phyloP scores from a whole-genome alignment of 2,113 vertebrate genomes.

The Strix aluco region DNA sequence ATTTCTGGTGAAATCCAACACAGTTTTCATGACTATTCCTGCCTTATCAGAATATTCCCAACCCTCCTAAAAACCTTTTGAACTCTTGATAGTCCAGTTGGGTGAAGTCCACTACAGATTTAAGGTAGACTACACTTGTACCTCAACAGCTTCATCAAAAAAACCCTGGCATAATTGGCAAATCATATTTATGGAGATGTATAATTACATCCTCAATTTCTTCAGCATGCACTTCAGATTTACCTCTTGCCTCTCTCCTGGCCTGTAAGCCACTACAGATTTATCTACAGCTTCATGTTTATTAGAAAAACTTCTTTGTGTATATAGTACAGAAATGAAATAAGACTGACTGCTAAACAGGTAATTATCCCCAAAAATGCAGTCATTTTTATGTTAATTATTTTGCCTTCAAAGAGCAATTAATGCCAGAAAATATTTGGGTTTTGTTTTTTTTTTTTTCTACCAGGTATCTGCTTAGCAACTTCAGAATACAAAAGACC shows the following conservation, averaged over 20 bases:
- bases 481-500: not conserved
- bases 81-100: not conserved
- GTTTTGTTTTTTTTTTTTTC: not conserved
- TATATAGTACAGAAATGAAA: not conserved
- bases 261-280: not conserved
- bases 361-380: not conserved
- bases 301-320: not conserved
- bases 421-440: not conserved
- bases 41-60: not conserved
- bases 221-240: not conserved
- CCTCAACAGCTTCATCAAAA: not conserved
- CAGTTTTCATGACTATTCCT: not conserved
- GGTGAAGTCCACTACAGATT: not conserved
- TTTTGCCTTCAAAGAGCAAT: not conserved
- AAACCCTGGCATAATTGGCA: not conserved
- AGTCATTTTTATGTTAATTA: not conserved
- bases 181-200: not conserved
- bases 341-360: not conserved
- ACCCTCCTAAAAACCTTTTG: not conserved
- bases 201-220: not conserved
- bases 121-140: not conserved
- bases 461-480: not conserved
- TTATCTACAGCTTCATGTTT: not conserved
- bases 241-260: not conserved
- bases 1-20: not conserved